Evolutionary conservation across 53 echinoderm and acorn worm species (phyloP).

Genomic region (Stichopus horrens): DNA sequence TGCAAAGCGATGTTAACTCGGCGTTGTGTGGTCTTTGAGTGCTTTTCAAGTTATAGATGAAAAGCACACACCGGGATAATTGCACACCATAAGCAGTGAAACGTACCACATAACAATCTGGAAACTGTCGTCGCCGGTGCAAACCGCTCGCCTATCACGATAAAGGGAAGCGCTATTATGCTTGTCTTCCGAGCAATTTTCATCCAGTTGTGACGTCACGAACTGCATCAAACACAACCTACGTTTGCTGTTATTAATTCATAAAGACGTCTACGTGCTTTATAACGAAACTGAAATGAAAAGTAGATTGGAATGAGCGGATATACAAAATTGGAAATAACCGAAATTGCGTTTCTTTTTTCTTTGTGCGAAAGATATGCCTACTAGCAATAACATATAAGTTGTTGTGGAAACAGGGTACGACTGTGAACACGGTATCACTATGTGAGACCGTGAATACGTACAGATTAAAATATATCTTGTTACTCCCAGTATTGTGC

Average conservation of each 20-base stretch:
- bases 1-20: too few relatives aligned
- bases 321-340: too few relatives aligned
- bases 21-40: too few relatives aligned
- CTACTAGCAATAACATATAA: too few relatives aligned
- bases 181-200: conserved; percentile 13
- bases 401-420: too few relatives aligned
- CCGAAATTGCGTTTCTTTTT: too few relatives aligned
- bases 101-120: not conserved
- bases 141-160: not conserved
- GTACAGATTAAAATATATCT: too few relatives aligned
- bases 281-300: not conserved
- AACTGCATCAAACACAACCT: not conserved
- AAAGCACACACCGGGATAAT: not conserved
- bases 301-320: too few relatives aligned
- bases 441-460: too few relatives aligned
- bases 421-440: too few relatives aligned
- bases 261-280: not conserved
- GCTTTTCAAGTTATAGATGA: not conserved
- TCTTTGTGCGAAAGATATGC: not conserved
- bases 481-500: too few relatives aligned
- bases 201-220: conserved; percentile 16
- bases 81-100: not conserved
- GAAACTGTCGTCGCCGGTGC: not conserved
- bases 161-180: not conserved
- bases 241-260: not conserved